Base-by-base conservation (phyloP, 2,888 invertebrate species). In the Hydroisotoma schaefferi region DNA sequence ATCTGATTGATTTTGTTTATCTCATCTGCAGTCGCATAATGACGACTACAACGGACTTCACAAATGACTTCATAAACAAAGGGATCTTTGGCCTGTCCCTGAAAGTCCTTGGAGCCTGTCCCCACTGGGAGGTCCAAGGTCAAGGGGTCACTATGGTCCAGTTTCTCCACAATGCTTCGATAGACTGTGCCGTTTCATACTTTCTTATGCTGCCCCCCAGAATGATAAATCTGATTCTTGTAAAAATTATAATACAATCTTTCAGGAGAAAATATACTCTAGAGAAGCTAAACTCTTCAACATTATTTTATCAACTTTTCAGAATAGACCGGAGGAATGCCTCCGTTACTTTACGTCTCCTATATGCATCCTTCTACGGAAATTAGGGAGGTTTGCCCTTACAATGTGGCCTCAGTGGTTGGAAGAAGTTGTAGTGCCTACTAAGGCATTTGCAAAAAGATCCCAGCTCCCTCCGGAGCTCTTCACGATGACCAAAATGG, bases 321-420 rank as follows among this genome's bases (percentile, higher is more conserved):
- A 69, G 69, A 57, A 55, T 23, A 54, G 60, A 51, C 63, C 58
- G 10, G 69, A 68, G n/a, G 65, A 65, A 44, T 61, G 61, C 48
- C 62, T 71, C 20, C 55, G 67, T 27, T 61, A 65, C 40, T 59
- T 71, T 46, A 71, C 67, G 1, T 59, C 67, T 1, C 62, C 67
- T 1, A 63, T 68, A 25, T 69, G 69, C 54, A 55, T 66, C 2
- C 53, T 56, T 4, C 57, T 71, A 1, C 57, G 71, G 10, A 67
- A 59, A 51, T 43, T 71, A 2, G 71, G 71, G 2, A 44, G 68
- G 43, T 55, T 61, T 10, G 63, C 69, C 1, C 58, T 66, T 27
- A 22, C 51, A 18, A 49, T 65, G 27, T 71, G 71, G 71, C n/a
- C 48, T 2, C 49, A 57, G 6, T 69, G 67, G 65, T 26, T 65